phyloP scores from a whole-genome alignment of 2,113 vertebrate species.

The Rhadina sibilatrix region DNA sequence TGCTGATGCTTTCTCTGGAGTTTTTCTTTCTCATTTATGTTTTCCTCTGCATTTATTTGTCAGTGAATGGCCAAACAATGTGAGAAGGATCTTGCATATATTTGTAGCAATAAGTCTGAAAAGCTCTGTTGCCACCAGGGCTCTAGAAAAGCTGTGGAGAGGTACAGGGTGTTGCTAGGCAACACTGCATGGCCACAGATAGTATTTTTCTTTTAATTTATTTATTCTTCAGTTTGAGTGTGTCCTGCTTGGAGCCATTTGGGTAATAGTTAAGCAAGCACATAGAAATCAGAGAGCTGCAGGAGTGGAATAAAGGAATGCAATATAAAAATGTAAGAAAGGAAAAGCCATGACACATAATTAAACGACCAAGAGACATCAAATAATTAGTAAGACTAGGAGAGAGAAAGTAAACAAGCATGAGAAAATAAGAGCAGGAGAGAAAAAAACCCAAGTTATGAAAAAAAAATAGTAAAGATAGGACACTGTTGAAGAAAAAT shows the following conservation, averaged over 20 bases:
- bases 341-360: background rate
- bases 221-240: constrained; percentile 60
- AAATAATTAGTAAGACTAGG: constrained; percentile 30
- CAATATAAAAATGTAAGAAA: background rate
- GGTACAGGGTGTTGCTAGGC: constrained; percentile 29
- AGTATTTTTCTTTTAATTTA: constrained; percentile 61
- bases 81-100: constrained; percentile 22
- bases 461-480: background rate
- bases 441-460: background rate
- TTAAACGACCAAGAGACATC: background rate
- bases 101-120: constrained; percentile 38
- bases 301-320: constrained; percentile 35
- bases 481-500: background rate
- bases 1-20: background rate
- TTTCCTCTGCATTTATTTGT: constrained; percentile 20
- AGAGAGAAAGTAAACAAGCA: background rate
- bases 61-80: background rate
- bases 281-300: constrained; percentile 26
- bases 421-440: background rate
- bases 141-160: constrained; percentile 23
- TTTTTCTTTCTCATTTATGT: constrained; percentile 5
- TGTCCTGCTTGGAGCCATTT: constrained; percentile 59
- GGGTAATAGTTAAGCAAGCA: constrained; percentile 57
- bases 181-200: constrained; percentile 21
- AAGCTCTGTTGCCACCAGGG: constrained; percentile 17